These are phyloP conservation scores for Morone saxatilis DNA, from an alignment of 2,113 vertebrate genomes.

Conservation along the genomic window DNA sequence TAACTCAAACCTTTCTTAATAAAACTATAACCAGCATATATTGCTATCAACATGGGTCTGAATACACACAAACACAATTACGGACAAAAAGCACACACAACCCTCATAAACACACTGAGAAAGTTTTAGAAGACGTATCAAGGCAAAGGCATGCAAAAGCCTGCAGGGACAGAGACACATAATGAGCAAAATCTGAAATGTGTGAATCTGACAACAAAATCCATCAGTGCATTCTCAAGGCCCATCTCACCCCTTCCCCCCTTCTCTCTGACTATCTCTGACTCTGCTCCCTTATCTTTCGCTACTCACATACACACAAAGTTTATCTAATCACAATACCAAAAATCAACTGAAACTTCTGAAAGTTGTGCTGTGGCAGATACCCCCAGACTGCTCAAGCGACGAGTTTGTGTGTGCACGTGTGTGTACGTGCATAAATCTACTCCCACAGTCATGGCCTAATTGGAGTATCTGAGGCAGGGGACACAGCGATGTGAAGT, in stretches of 20 bases:
- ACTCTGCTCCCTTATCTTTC: slow-evolving; percentile 60
- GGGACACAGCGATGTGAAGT: slow-evolving; percentile 67
- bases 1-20: slow-evolving; percentile 1
- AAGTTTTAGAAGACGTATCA: slow-evolving; percentile 40
- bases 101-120: slow-evolving; percentile 15
- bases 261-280: slow-evolving; percentile 43
- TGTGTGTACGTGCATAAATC: slow-evolving; percentile 49
- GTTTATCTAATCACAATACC: slow-evolving; percentile 66
- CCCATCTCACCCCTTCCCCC: slow-evolving; percentile 46
- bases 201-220: slow-evolving; percentile 70
- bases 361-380: slow-evolving; percentile 46
- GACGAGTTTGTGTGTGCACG: background rate
- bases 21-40: background rate
- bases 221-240: slow-evolving; percentile 66
- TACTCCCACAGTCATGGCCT: slow-evolving; percentile 58
- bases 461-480: slow-evolving; percentile 74
- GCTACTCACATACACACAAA: slow-evolving; percentile 46
- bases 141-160: slow-evolving; percentile 52
- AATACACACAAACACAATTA: slow-evolving; percentile 28
- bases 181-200: slow-evolving; percentile 72
- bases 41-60: background rate
- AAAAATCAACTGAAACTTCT: slow-evolving; percentile 61
- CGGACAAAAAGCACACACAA: slow-evolving; percentile 14
- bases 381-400: slow-evolving; percentile 40
- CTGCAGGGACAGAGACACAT: slow-evolving; percentile 64